Evolutionary conservation across 2,797 vertebrate species (phyloP).

Genomic region (Sphaeramia orbicularis): DNA sequence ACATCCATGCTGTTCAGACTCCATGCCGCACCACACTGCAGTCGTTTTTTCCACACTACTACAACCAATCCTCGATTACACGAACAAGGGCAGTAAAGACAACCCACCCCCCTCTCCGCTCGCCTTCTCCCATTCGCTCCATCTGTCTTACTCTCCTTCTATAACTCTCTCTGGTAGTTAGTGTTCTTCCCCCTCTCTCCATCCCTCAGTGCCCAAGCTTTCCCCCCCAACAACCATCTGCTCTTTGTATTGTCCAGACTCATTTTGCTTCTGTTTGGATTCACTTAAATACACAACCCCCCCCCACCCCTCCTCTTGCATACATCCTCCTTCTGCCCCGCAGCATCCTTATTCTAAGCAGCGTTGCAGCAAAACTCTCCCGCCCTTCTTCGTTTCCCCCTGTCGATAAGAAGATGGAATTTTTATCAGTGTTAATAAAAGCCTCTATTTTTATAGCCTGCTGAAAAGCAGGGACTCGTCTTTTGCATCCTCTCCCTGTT

Average conservation of each 20-base stretch:
- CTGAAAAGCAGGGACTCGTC: slow-evolving; percentile 46
- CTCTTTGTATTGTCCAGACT: slow-evolving; percentile 51
- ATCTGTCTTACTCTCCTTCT: slow-evolving; percentile 57
- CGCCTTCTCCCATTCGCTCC: slow-evolving; percentile 42
- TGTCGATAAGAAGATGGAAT: slow-evolving; percentile 69
- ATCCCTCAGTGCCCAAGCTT: slow-evolving; percentile 19
- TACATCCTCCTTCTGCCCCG: slow-evolving; percentile 41
- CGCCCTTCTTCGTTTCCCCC: slow-evolving; percentile 51
- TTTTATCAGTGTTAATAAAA: slow-evolving; percentile 73
- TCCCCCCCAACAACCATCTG: slow-evolving; percentile 49
- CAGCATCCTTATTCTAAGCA: slow-evolving; percentile 57
- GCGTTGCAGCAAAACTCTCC: slow-evolving; percentile 61
- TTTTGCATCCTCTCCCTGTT: slow-evolving; percentile 34
- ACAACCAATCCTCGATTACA: slow-evolving; percentile 42
- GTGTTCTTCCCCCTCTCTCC: slow-evolving; percentile 22
- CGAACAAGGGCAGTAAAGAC: slow-evolving; percentile 56
- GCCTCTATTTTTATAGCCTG: slow-evolving; percentile 63
- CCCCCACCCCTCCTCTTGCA: slow-evolving; percentile 12
- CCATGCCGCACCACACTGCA: slow-evolving; percentile 56
- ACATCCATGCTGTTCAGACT: slow-evolving; percentile 45
- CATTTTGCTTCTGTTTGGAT: slow-evolving; percentile 60
- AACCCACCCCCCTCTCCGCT: background rate
- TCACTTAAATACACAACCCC: slow-evolving; percentile 40
- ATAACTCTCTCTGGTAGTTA: slow-evolving; percentile 51
- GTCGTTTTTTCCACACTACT: slow-evolving; percentile 33